Evolutionary conservation across 2,797 vertebrate genomes (phyloP).

Genomic region (Dallia pectoralis): DNA sequence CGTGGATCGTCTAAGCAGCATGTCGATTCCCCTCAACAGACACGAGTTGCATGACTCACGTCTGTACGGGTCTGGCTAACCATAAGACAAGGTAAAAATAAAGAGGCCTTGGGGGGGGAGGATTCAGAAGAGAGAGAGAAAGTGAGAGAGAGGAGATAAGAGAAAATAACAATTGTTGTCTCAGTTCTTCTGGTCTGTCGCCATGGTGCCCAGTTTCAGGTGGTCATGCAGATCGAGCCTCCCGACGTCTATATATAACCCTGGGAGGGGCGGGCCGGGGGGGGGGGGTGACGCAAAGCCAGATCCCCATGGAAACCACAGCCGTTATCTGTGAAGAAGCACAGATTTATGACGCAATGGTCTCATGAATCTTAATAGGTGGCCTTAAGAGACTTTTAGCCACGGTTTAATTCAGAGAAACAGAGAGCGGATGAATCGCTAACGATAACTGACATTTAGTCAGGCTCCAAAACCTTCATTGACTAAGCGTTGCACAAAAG

Average conservation of each 20-base stretch:
- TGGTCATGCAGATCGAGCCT: too few relatives aligned
- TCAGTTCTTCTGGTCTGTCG: neutral
- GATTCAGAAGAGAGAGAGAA: neutral
- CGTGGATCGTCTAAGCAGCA: neutral
- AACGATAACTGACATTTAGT: neutral
- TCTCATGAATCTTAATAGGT: conserved; percentile 46
- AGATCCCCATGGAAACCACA: neutral
- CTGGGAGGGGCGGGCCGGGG: too few relatives aligned
- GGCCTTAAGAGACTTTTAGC: conserved; percentile 37
- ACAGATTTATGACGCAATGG: conserved; percentile 23
- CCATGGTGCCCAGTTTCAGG: conserved; percentile 3
- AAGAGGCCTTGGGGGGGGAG: too few relatives aligned
- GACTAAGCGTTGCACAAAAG: neutral
- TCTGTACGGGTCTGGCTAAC: neutral
- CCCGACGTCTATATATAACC: neutral
- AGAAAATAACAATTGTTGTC: neutral
- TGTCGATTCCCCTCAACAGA: neutral
- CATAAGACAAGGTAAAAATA: neutral
- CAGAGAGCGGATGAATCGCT: neutral
- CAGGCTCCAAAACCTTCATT: neutral
- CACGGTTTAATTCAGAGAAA: conserved; percentile 10
- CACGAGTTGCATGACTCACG: neutral
- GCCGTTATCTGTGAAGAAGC: conserved; percentile 8
- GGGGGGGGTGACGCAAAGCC: neutral
- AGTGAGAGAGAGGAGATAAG: neutral